Conservation (phyloP, 2,797 vertebrate genomes). For the Jordanella pulchra region DNA sequence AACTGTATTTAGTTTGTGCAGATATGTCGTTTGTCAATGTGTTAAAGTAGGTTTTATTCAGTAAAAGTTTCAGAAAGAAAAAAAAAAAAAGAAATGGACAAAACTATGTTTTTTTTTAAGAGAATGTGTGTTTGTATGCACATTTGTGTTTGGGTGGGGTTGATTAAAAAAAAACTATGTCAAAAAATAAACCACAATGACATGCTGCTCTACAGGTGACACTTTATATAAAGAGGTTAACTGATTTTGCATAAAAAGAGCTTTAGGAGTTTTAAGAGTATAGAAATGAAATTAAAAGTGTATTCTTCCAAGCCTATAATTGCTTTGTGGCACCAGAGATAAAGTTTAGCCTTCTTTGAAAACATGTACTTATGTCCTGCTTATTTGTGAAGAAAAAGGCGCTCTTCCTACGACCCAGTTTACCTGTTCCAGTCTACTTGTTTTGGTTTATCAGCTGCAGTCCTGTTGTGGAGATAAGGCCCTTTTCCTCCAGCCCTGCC, state of each 20-base stretch:
- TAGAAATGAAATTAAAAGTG: not conserved
- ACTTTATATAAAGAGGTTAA: not conserved
- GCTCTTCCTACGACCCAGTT: constrained; percentile 11
- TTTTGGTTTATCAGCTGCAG: constrained; percentile 48
- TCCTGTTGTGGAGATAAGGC: constrained; percentile 59
- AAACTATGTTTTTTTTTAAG: too few relatives aligned
- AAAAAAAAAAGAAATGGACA: too few relatives aligned
- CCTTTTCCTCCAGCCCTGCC: constrained; percentile 53
- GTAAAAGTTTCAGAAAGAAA: too few relatives aligned
- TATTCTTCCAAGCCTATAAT: not conserved
- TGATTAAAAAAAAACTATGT: too few relatives aligned
- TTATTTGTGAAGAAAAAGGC: constrained; percentile 11
- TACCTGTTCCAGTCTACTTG: constrained; percentile 23
- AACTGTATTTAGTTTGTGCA: too few relatives aligned
- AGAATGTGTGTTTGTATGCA: too few relatives aligned
- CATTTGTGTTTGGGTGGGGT: too few relatives aligned
- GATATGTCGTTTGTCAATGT: too few relatives aligned
- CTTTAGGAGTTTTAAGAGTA: not conserved
- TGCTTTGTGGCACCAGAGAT: not conserved
- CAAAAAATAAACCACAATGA: too few relatives aligned
- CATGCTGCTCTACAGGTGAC: not conserved
- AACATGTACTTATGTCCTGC: not conserved
- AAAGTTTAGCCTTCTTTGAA: not conserved
- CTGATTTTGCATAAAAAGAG: not conserved
- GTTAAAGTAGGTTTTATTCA: too few relatives aligned